Evolutionary conservation across 2,888 invertebrate species (phyloP), one percentile per base, ranked within the genome.

Genomic region (Aleiodes testaceus): DNA sequence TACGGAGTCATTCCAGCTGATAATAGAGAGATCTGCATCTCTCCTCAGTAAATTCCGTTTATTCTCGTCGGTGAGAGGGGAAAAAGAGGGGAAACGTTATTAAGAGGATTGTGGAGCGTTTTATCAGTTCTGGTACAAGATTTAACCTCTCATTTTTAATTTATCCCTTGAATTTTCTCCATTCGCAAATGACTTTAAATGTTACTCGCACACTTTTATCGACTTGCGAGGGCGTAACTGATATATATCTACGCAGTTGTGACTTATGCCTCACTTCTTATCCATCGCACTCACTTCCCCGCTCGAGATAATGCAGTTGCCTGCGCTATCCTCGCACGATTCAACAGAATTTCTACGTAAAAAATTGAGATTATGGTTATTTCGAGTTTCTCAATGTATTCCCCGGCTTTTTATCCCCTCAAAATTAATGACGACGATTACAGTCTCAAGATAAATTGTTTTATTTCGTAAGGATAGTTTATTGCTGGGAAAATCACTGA

Each of bases 261-360:
- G 72, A 70, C 73, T 75, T 74, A 74, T 76, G 77, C 72, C 74
- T 36, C 72, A 75, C 73, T 80, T 79, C 72, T 80, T 73, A 75
- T 80, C 63, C 79, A 66, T 75, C 76, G 75, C 77, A 80, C 78
- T 75, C 77, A 78, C 74, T 78, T 81, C 75, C 78, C 80, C 74
- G 72, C 79, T 61, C 70, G 74, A 73, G 84, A 81, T 84, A 85
- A 83, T 78, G 79, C 76, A 85, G 84, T 70, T 79, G 72, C 73
- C 82, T 78, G 69, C 73, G 73, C 75, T 84, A 79, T 77, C 83
- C 53, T 69, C 77, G 61, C 70, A 52, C 42, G 76, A 78, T 75
- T 50, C 42, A 63, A 72, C 65, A 74, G 76, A 72, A 52, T 66
- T 53, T 44, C 18, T 9, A 6, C 2, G 5, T 3, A 4, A 20